Base-by-base conservation (phyloP, 2,797 vertebrate genomes). In the Hydrophis major region DNA sequence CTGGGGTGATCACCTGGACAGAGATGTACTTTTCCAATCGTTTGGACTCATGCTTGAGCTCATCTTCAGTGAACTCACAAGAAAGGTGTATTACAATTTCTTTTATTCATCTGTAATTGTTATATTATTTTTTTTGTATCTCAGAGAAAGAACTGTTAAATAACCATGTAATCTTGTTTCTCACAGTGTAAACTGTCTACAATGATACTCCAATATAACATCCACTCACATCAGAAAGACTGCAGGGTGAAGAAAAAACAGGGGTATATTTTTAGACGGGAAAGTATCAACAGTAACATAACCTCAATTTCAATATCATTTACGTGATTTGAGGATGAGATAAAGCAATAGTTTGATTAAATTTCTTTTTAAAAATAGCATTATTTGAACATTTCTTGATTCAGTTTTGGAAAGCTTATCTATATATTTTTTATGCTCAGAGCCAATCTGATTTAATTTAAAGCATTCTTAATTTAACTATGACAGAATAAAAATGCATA, bases 381-480 rank as follows among this genome's bases (percentile, higher is more conserved):
- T 59, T 28, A 59, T 92, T 92, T 89, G 69, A 91, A 87, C 60
- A 69, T 91, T 92, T n/a, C 69, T 89, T 94, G 89, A n/a, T 69
- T 94, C 86, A 89, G 28, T 89, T 94, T 87, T 87, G 89, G 59
- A 37, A 94, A 69, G 89, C 60, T 86, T 60, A 92, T 86, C 92
- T 94, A 91, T 89, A 86, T 0, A 89, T 89, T 90, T 90, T 89
- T 57, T 69, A 55, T 89, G 74, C 37, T 92, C 89, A 86, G 59
- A 91, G 60, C 89, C 37, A 74, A 91, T 89, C 92, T 92, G 87
- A 37, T 91, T 92, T 94, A 89, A 91, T 91, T 92, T 90, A 89
- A 89, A 56, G 53, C 22, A 92, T n/a, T n/a, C 42, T 89, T 92
- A 89, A 89, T 92, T 94, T 94, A 60, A 90, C 91, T 92, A 92